phyloP scores from a whole-genome alignment of 2,888 invertebrate genomes.

The Epirrita christyi region DNA sequence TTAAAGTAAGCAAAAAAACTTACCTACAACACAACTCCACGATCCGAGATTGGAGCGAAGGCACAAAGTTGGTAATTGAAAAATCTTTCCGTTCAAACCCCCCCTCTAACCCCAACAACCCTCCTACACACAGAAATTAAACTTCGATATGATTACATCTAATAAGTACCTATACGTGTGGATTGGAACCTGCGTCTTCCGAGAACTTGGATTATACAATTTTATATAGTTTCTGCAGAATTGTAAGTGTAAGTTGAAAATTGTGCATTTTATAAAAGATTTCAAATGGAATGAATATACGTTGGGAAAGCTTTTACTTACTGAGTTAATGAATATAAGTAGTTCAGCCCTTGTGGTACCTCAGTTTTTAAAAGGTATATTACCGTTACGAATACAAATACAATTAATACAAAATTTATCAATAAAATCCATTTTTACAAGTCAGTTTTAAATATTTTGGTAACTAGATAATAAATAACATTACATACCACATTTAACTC shows the following conservation, averaged over 20 bases:
- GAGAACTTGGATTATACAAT: slow-evolving; percentile 8
- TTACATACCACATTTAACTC: no score
- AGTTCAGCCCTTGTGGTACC: no score
- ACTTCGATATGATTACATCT: slow-evolving; percentile 54
- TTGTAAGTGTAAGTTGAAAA: neutral
- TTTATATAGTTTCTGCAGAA: slow-evolving; percentile 3
- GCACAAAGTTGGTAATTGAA: slow-evolving; percentile 82
- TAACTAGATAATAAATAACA: no score
- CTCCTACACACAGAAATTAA: slow-evolving; percentile 45
- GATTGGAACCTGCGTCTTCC: slow-evolving; percentile 19
- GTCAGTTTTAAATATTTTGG: no score
- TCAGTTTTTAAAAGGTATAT: no score
- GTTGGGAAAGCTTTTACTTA: no score
- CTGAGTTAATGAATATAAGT: no score
- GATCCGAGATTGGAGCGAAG: slow-evolving; percentile 71
- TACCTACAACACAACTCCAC: slow-evolving; percentile 50
- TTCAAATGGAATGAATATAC: neutral
- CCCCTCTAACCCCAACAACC: slow-evolving; percentile 22
- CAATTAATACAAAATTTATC: no score
- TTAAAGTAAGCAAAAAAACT: no score
- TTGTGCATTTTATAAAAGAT: neutral
- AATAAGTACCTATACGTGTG: slow-evolving; percentile 24
- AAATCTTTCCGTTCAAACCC: slow-evolving; percentile 70
- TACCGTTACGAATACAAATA: no score
- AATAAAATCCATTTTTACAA: no score